phyloP scores from a whole-genome alignment of 1,140 invertebrate genomes.

The Drosophila sulfurigaster region DNA sequence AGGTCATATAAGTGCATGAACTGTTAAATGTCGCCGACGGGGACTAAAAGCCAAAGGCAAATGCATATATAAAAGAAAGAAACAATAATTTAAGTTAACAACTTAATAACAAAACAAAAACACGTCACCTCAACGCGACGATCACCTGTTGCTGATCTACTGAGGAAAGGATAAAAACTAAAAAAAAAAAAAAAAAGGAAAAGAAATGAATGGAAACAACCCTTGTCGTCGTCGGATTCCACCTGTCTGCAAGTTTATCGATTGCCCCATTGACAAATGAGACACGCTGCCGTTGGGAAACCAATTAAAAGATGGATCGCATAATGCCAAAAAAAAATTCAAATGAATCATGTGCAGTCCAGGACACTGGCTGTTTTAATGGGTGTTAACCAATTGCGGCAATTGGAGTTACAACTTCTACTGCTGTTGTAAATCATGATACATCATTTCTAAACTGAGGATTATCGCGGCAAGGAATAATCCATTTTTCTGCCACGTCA shows the following conservation, averaged over 20 bases:
- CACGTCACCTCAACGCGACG: constrained; percentile 44
- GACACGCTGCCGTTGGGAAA: constrained; percentile 69
- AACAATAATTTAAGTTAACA: constrained; percentile 79
- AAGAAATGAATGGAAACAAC: constrained; percentile 8
- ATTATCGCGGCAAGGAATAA: constrained; percentile 53
- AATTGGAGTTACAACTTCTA: background rate
- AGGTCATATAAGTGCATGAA: constrained; percentile 73
- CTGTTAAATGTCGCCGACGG: constrained; percentile 71
- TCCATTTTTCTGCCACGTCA: constrained; percentile 42
- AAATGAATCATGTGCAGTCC: background rate
- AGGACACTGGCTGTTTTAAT: constrained; percentile 16
- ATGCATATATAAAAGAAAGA: constrained; percentile 32
- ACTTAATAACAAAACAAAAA: constrained; percentile 74
- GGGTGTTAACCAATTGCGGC: constrained; percentile 34
- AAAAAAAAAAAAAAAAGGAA: background rate
- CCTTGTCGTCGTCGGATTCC: constrained; percentile 56
- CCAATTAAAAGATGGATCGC: constrained; percentile 74
- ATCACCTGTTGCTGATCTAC: constrained; percentile 19
- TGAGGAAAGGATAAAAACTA: background rate
- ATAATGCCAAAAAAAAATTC: constrained; percentile 29
- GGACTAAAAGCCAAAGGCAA: constrained; percentile 19
- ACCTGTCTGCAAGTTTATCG: constrained; percentile 80
- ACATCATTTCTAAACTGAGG: constrained; percentile 23
- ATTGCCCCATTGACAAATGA: constrained; percentile 82
- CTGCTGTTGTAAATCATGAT: constrained; percentile 12